A percentile compares a stretch with the other conserved stretches of the same genome.
These are phyloP conservation scores for Acanthosepion lycidas DNA, from an alignment of 2,888 invertebrate species.

Conservation along the genomic window DNA sequence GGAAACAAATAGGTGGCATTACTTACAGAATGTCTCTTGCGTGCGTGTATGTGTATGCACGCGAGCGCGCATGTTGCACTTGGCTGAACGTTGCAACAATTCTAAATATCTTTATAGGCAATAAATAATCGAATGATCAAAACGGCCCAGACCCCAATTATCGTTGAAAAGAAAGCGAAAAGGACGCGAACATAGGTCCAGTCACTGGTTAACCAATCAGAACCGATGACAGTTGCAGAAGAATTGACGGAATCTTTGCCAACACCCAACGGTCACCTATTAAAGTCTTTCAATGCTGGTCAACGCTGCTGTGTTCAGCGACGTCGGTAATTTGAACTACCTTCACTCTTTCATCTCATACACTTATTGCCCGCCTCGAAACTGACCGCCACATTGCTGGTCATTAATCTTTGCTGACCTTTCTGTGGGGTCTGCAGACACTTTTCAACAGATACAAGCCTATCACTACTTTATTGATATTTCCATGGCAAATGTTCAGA, in stretches of 20 bases:
- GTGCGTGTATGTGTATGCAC: too few species aligned
- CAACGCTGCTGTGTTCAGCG: background rate
- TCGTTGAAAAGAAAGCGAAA: background rate
- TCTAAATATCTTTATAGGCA: background rate
- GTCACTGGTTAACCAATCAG: background rate
- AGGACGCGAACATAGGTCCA: background rate
- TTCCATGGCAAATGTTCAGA: too few species aligned
- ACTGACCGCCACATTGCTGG: background rate
- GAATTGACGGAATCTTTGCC: background rate
- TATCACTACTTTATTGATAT: too few species aligned
- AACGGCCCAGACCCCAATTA: background rate
- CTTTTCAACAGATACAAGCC: too few species aligned
- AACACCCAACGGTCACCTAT: background rate
- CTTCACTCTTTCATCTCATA: background rate
- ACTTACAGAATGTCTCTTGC: too few species aligned
- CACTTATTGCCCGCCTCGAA: background rate
- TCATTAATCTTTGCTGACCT: constrained; percentile 18
- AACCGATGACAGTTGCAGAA: background rate
- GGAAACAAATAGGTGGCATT: too few species aligned
- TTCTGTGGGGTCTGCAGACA: background rate
- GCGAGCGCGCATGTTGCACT: too few species aligned
- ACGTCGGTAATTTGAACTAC: background rate
- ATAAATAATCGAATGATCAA: background rate
- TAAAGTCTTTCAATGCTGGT: background rate
- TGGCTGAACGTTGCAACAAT: too few species aligned